Base-by-base conservation (phyloP, 92 coral and sea anemone species). In the Parazoanthus darwini region DNA sequence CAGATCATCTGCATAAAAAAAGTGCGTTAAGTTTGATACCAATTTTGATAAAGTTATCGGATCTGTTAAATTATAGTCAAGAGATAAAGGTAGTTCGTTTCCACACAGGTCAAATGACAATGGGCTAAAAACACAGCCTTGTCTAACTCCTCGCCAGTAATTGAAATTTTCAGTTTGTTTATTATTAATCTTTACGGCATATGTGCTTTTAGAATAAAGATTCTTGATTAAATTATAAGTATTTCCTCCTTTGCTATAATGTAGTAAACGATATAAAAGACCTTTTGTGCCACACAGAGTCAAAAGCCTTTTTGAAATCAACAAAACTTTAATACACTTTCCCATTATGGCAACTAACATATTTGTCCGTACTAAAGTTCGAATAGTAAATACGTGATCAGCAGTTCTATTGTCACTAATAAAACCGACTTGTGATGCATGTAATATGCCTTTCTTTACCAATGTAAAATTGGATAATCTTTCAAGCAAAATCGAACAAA, bases 71-170 rank as follows among this genome's bases (percentile, higher is more conserved):
- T 18, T 46, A 16, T 43, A 22, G 20, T 88, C 33, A 68, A 68
- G 22, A 13, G 87, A 25, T 3, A 73, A 36, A 3, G 89, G 88
- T 43, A 90, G 74, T 48, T 86, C 79, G 33, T 90, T 90, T 56
- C 87, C 58, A 66, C 79, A 90, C 0, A 90, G 56, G 50, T 90
- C 79, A 59, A 90, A 90, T 65, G 78, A 59, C 42, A 90, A 20
- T 8, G 92, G 92, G 25, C 81, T 35, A 13, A 87, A 72, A 42
- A 86, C 77, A 51, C 92, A 90, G 72, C 92, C 92, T 90, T 86
- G 92, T 78, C 92, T 59, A 46, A 90, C 92, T 23, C 90, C 92
- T 35, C 86, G 65, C 18, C 23, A 39, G 76, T 90, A 87, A 11
- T 56, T 71, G 73, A 86, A 90, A 38, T 63, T 74, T 14, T 81